Evolutionary conservation across 2,888 invertebrate species (phyloP), one percentile per base, ranked within the genome.

Genomic region (Octodonta nipae): DNA sequence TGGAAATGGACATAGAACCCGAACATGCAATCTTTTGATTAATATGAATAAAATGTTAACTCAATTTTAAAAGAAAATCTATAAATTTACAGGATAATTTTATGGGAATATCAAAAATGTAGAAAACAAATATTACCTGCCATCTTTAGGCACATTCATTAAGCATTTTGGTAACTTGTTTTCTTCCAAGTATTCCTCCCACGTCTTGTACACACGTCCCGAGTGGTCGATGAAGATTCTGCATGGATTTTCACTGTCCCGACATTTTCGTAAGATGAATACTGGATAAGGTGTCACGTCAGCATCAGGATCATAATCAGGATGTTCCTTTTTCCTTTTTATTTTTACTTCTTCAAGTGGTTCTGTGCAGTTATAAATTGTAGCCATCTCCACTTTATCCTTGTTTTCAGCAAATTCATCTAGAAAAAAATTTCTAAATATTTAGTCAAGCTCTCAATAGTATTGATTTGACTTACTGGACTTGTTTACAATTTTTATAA

Each of bases 131-230:
- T 30, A 35, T 26, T 42, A 51, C 43, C 47, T 45, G 26, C 73
- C 73, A 52, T 67, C 56, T 42, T 64, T 58, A 2, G 73, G 73
- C 15, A 67, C 62, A 42, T 68, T 60, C 36, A 71, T 62, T 12
- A 67, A 64, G 55, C 71, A 69, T 53, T 70, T 60, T 3, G 66
- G 63, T 13, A 67, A 52, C 28, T 67, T 70, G 47, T 73, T 73
- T 27, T 65, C 53, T 7, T 49, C 51, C 34, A 71, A 50, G 51
- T 68, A 73, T 2, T 65, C 60, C n/a, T 60, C 45, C 73, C 73
- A 73, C 30, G 57, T 56, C 5, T 64, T 54, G 40, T 73, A 73
- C 1, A 69, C 66, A 36, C 73, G 60, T n/a, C 47, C 45, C 17
- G 35, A 44, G 28, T 52, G 40, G 41, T 60, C 60, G 7, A 60